These are phyloP conservation scores for Thomomys bottae DNA, from an alignment of 2,113 vertebrate genomes.

Conservation along the genomic window DNA sequence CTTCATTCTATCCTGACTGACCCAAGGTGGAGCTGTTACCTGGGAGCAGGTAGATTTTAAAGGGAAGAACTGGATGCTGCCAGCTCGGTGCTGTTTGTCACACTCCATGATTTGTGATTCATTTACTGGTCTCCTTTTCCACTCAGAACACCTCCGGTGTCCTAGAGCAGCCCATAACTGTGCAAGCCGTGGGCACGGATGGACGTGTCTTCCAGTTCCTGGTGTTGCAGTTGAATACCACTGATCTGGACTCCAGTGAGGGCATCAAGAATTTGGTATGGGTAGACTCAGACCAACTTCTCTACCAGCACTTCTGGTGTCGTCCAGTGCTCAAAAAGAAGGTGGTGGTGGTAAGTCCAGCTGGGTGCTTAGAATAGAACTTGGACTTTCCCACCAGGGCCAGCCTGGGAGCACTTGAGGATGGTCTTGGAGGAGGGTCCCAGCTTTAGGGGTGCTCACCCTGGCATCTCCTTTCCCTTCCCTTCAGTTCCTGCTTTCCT, in stretches of 20 bases:
- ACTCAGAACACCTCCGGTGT: constrained; percentile 35
- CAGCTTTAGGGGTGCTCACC: too few species aligned
- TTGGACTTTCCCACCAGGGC: background rate
- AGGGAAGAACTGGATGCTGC: background rate
- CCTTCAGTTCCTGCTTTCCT: background rate
- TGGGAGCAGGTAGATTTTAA: background rate
- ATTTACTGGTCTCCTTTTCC: background rate
- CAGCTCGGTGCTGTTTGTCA: accelerated
- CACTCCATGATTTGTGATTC: accelerated
- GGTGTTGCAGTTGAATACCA: constrained; percentile 78
- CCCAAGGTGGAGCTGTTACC: background rate
- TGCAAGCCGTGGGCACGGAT: constrained; percentile 73
- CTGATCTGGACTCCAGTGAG: constrained; percentile 53
- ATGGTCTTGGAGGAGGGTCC: background rate
- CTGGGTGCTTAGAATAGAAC: background rate
- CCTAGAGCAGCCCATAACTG: constrained; percentile 66
- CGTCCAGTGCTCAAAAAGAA: constrained; percentile 89
- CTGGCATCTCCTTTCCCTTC: background rate
- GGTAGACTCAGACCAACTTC: constrained; percentile 76
- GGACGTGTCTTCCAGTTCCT: constrained; percentile 80
- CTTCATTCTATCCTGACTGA: background rate
- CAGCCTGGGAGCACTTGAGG: background rate
- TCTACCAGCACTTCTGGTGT: constrained; percentile 84
- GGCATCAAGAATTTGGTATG: constrained; percentile 78
- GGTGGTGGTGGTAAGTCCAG: constrained; percentile 88